These are phyloP conservation scores for Abramis brama DNA, from an alignment of 2,113 vertebrate genomes.

Conservation along the genomic window DNA sequence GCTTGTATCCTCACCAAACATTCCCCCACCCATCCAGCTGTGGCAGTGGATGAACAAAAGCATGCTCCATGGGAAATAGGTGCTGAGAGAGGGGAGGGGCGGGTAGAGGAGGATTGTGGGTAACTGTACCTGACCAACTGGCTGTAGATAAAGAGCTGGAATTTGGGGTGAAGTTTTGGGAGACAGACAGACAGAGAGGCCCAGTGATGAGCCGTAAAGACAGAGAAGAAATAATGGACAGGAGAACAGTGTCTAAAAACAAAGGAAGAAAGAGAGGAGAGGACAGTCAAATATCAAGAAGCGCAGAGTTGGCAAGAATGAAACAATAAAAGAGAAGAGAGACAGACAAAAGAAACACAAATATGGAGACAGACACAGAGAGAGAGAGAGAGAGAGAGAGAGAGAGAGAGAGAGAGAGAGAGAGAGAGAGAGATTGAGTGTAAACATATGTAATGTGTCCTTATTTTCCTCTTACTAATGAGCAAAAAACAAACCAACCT, in stretches of 20 bases:
- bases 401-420: constrained; percentile 70
- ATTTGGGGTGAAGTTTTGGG: constrained; percentile 98
- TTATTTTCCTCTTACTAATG: not conserved
- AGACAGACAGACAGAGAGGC: constrained; percentile 99
- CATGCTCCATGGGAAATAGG: constrained; percentile 89
- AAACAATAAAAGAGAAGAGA: constrained; percentile 77
- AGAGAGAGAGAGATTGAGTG: constrained; percentile 61
- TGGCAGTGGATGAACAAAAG: constrained; percentile 82
- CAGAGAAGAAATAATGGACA: constrained; percentile 99
- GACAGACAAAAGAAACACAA: constrained; percentile 71
- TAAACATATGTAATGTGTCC: constrained; percentile 16
- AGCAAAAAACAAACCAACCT: not conserved
- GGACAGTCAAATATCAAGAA: constrained; percentile 55
- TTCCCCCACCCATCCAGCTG: constrained; percentile 59
- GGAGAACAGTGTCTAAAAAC: constrained; percentile 93
- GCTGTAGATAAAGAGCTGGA: constrained; percentile 99
- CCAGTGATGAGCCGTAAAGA: constrained; percentile 99
- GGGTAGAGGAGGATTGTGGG: constrained; percentile 64
- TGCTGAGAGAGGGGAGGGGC: constrained; percentile 64
- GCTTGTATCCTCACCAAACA: constrained; percentile 53
- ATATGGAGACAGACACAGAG: constrained; percentile 70
- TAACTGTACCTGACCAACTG: constrained; percentile 99
- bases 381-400: constrained; percentile 53
- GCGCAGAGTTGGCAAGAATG: constrained; percentile 4
- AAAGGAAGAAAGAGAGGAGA: constrained; percentile 57